These are phyloP conservation scores for Caerostris darwini DNA, from an alignment of 1,140 invertebrate genomes.

Conservation along the genomic window DNA sequence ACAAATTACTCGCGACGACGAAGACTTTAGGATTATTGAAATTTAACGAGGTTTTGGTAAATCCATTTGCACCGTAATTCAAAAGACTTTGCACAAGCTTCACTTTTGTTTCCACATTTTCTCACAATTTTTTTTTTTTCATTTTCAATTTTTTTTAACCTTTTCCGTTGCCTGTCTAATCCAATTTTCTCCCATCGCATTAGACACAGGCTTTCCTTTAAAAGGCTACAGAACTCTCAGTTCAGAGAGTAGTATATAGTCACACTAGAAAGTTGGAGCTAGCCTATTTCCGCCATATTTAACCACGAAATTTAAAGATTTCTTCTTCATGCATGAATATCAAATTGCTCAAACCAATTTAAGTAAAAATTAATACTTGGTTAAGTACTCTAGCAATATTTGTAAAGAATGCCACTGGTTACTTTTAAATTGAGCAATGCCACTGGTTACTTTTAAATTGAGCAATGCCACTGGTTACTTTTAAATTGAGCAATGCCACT, in stretches of 20 bases:
- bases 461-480: no score
- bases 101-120: conserved; percentile 61
- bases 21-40: conserved; percentile 74
- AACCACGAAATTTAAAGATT: background rate
- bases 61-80: conserved; percentile 72
- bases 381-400: no score
- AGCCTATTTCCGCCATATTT: conserved; percentile 28
- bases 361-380: background rate
- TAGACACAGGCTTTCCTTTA: conserved; percentile 67
- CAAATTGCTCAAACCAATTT: background rate
- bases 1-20: conserved; percentile 71
- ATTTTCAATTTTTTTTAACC: conserved; percentile 39
- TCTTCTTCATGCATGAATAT: background rate
- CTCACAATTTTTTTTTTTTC: conserved; percentile 36
- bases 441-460: no score
- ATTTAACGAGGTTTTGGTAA: conserved; percentile 74
- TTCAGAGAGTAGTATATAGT: background rate
- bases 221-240: conserved; percentile 34
- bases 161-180: conserved; percentile 55
- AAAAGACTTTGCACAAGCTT: conserved; percentile 17
- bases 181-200: conserved; percentile 62
- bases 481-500: no score
- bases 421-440: no score
- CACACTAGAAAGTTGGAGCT: background rate
- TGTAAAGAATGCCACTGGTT: no score